Conservation (phyloP, 2,888 invertebrate genomes). For the Athalia circularis region DNA sequence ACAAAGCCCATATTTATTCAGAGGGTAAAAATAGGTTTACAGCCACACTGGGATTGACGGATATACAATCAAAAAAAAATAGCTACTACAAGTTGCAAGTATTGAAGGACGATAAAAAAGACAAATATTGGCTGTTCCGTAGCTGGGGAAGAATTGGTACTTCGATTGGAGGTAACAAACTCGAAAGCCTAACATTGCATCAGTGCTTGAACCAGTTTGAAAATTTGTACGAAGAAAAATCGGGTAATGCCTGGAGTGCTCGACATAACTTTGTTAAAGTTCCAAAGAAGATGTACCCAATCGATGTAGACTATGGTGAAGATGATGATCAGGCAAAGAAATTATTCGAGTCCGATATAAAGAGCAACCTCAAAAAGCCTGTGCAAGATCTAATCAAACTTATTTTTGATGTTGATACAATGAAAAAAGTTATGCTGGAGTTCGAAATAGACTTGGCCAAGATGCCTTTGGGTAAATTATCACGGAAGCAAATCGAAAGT, state of each 20-base stretch:
- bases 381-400: conserved; percentile 89
- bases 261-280: conserved; percentile 81
- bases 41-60: conserved; percentile 89
- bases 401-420: conserved; percentile 93
- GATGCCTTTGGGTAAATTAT: conserved; percentile 98
- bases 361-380: conserved; percentile 83
- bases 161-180: conserved; percentile 86
- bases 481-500: conserved; percentile 90
- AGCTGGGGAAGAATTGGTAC: conserved; percentile 99
- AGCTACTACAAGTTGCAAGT: conserved; percentile 97
- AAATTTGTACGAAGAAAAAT: conserved; percentile 83
- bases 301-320: conserved; percentile 92
- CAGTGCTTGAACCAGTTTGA: conserved; percentile 82
- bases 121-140: conserved; percentile 87
- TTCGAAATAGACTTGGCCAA: conserved; percentile 98
- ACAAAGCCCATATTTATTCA: conserved; percentile 87
- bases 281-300: conserved; percentile 86
- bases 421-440: conserved; percentile 95
- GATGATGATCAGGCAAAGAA: conserved; percentile 73
- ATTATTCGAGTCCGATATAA: conserved; percentile 75
- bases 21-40: conserved; percentile 80
- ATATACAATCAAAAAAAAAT: conserved; percentile 91
- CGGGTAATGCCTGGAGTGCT: conserved; percentile 87
- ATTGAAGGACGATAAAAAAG: conserved; percentile 82
- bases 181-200: conserved; percentile 76